These are phyloP conservation scores for Scomber colias DNA, from an alignment of 2,113 vertebrate species.

Conservation along the genomic window DNA sequence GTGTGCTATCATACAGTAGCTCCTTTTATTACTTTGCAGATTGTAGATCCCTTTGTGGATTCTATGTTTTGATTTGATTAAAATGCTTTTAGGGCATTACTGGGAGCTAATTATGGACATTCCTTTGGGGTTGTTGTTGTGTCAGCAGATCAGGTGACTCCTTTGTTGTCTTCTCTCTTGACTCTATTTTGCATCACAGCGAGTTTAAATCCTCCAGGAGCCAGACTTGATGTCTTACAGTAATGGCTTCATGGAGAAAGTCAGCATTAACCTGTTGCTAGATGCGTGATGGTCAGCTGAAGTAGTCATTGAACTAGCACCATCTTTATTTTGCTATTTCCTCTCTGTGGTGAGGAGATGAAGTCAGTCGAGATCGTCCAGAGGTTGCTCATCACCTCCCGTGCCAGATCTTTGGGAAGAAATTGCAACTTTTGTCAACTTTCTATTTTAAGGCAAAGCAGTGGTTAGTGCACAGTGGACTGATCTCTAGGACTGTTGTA, in stretches of 20 bases:
- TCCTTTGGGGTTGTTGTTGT: conserved; percentile 41
- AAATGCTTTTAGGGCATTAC: conserved; percentile 69
- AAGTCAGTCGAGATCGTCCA: neutral
- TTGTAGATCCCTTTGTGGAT: conserved; percentile 30
- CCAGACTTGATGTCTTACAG: neutral
- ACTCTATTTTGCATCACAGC: conserved; percentile 37
- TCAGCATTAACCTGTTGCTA: neutral
- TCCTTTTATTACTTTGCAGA: conserved; percentile 44
- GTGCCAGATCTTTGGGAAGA: neutral
- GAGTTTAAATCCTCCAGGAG: conserved; percentile 24
- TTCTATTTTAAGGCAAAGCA: neutral
- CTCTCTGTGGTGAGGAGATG: conserved; percentile 4
- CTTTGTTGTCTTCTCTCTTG: conserved; percentile 21
- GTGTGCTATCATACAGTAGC: conserved; percentile 11
- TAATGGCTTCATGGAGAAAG: conserved; percentile 21
- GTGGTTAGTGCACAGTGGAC: neutral
- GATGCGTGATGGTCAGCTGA: neutral
- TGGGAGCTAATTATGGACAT: conserved; percentile 54
- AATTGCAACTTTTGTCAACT: neutral
- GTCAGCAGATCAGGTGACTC: conserved; percentile 46
- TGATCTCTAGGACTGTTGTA: too few relatives aligned
- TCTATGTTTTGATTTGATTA: conserved; percentile 63
- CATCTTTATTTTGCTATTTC: neutral
- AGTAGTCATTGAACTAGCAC: neutral
- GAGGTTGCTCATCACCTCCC: neutral